These are phyloP conservation scores for Tachysurus vachellii DNA, from an alignment of 2,113 vertebrate species.

Conservation along the genomic window DNA sequence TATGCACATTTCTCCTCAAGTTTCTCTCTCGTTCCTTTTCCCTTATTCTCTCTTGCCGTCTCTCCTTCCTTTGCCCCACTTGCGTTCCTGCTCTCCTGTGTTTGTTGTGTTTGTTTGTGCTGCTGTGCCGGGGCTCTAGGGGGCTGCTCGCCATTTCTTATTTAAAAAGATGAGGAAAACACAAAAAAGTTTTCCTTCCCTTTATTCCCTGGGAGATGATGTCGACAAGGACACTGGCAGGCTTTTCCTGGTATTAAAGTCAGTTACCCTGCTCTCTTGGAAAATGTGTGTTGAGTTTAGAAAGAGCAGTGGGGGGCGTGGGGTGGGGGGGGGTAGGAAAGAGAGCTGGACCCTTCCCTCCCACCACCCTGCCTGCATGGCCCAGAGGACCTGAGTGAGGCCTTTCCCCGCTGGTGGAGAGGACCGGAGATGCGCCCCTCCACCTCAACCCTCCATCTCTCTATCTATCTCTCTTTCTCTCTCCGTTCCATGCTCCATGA, in stretches of 20 bases:
- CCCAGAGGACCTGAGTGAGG: constrained; percentile 53
- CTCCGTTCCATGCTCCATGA: constrained; percentile 46
- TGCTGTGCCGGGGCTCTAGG: constrained; percentile 47
- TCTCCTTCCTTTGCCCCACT: constrained; percentile 22
- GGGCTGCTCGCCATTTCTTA: constrained; percentile 55
- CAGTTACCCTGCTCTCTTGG: constrained; percentile 61
- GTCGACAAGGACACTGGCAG: constrained; percentile 62
- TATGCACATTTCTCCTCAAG: constrained; percentile 45
- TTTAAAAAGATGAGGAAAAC: constrained; percentile 56
- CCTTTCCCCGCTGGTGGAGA: constrained; percentile 51
- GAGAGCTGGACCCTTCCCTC: constrained; percentile 42
- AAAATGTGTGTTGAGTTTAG: constrained; percentile 77
- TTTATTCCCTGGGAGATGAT: constrained; percentile 66
- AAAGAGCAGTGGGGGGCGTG: constrained; percentile 59
- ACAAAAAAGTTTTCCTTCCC: constrained; percentile 58
- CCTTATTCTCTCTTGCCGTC: constrained; percentile 25
- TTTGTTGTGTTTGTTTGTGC: constrained; percentile 57
- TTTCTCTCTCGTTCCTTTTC: constrained; percentile 27
- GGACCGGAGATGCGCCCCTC: constrained; percentile 52
- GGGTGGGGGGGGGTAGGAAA: constrained; percentile 54
- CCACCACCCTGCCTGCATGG: constrained; percentile 24
- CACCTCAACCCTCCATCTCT: constrained; percentile 21
- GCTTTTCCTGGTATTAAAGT: constrained; percentile 64
- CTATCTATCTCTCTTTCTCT: constrained; percentile 30
- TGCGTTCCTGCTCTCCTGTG: constrained; percentile 38